Evolutionary conservation across 2,888 invertebrate genomes (phyloP), one percentile per base, ranked within the genome.

Genomic region (Brachyptera risi): DNA sequence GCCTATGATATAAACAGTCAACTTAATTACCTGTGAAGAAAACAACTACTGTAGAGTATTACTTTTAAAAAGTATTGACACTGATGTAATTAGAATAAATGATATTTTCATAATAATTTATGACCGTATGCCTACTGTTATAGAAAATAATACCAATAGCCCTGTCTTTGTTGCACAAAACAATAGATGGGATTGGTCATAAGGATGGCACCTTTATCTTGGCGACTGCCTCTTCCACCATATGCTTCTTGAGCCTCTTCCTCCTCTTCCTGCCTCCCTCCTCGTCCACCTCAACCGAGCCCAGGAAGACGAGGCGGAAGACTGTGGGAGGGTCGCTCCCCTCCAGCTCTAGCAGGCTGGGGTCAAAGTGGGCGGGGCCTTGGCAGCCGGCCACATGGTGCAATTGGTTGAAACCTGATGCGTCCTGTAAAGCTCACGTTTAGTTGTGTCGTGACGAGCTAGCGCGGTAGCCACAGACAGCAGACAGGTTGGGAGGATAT

Each of bases 151-250:
- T n/a, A n/a, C n/a, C n/a, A n/a, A n/a, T n/a, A n/a, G n/a, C n/a
- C n/a, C n/a, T n/a, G n/a, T n/a, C n/a, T n/a, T n/a, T n/a, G n/a
- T n/a, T n/a, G n/a, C n/a, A n/a, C n/a, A n/a, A n/a, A n/a, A n/a
- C n/a, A n/a, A n/a, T n/a, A n/a, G n/a, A n/a, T n/a, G n/a, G n/a
- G n/a, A n/a, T n/a, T n/a, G n/a, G n/a, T n/a, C n/a, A n/a, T n/a
- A n/a, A n/a, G n/a, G 31, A 24, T 24, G 24, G 23, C 47, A 90
- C 90, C 90, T 90, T 90, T 75, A 90, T 88, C 79, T 88, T 89
- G 77, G 85, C 85, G 78, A 90, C 89, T 71, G 90, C 90, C 77
- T 90, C 88, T 79, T 90, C 90, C 73, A 90, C 90, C 90, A 90
- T 90, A 80, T 87, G 85, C 84, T 90, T 90, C 86, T 90, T 90